Base-by-base conservation (phyloP, 2,888 invertebrate species). In the Mimumesa dahlbomi region DNA sequence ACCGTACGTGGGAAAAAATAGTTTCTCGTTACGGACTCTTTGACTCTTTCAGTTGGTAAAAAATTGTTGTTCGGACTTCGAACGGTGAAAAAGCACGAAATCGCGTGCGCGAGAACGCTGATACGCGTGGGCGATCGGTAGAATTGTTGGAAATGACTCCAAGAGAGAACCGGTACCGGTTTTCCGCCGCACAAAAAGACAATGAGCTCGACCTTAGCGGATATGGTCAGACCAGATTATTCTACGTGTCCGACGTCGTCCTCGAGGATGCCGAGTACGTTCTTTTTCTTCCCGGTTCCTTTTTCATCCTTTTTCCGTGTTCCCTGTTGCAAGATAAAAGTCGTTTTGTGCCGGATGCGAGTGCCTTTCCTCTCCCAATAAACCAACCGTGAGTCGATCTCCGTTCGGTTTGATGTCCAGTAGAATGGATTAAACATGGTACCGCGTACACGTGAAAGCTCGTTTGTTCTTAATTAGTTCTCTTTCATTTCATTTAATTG, bases 151-250 rank as follows among this genome's bases (percentile, higher is more conserved):
- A 45, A 58, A 25, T 38, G 50, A 31, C 34, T 46, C 53, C 54
- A 45, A 34, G 54, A 49, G 54, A 36, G 54, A 62, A 79, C 83
- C 80, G 73, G 81, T 82, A 85, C 78, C 71, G 79, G 75, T 79
- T 79, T 68, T 67, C 56, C 56, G 67, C 69, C 40, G 57, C 64
- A 66, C 75, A 77, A 84, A 83, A 79, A 83, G 77, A 84, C 84
- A 84, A 85, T 84, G 75, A n/a, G 79, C 59, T 58, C 75, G 85
- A 85, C 85, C 85, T 86, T 85, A 84, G 67, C 86, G 76, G 79
- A 85, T 86, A 86, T 85, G 85, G 85, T 73, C 82, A 84, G 83
- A 84, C 84, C 77, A 82, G 83, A 84, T 84, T 80, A 84, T 81
- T 79, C 82, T 83, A 59, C 58, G 54, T 68, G 56, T 72, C 57